Conservation (phyloP, 2,797 vertebrate genomes). For the Ctenochaetus hawaiiensis region DNA sequence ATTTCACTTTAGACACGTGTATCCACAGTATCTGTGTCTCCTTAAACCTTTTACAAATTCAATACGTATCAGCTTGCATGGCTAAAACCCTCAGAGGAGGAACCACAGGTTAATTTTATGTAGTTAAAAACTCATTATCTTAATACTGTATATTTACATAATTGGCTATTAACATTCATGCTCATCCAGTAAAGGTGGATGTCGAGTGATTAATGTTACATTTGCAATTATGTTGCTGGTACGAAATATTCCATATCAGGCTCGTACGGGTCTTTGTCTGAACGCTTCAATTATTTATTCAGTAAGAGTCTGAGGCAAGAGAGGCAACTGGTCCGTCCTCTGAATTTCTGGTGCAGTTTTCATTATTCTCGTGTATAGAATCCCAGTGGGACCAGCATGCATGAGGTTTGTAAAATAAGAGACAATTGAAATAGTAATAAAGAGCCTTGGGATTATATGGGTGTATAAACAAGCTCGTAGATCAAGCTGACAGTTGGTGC, state of each 20-base stretch:
- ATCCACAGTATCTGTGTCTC: conserved; percentile 17
- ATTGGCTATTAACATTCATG: conserved; percentile 73
- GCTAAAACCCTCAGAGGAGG: conserved; percentile 46
- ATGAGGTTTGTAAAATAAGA: conserved; percentile 36
- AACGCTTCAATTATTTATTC: conserved; percentile 71
- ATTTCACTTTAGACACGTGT: background rate
- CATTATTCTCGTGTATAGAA: conserved; percentile 30
- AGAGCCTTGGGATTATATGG: conserved; percentile 45
- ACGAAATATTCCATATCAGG: conserved; percentile 52
- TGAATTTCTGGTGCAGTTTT: conserved; percentile 47
- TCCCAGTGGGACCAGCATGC: conserved; percentile 50
- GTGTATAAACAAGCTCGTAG: conserved; percentile 43
- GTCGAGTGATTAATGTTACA: conserved; percentile 70
- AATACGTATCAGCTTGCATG: conserved; percentile 24
- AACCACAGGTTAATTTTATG: conserved; percentile 57
- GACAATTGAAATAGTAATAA: conserved; percentile 48
- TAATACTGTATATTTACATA: conserved; percentile 71
- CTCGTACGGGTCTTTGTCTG: conserved; percentile 63
- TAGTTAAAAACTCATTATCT: conserved; percentile 61
- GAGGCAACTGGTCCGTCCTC: conserved; percentile 44
- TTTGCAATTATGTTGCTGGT: conserved; percentile 60
- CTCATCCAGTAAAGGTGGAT: conserved; percentile 64
- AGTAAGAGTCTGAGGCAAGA: conserved; percentile 36
- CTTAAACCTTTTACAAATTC: conserved; percentile 39
- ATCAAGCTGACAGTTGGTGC: conserved; percentile 48